phyloP scores from a whole-genome alignment of 1,140 invertebrate genomes.

The Acromyrmex echinatior region DNA sequence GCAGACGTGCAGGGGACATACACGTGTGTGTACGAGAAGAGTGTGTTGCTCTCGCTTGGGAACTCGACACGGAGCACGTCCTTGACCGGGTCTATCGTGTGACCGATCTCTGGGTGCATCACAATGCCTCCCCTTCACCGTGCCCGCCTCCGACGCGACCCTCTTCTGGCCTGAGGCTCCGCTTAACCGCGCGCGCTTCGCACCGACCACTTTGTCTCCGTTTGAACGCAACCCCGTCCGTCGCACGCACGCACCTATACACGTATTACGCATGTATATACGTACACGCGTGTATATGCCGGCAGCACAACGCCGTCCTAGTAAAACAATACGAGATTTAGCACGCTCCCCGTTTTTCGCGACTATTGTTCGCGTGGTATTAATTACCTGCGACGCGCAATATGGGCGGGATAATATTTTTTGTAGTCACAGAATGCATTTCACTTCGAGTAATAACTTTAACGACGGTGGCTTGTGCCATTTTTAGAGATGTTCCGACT shows the following conservation, averaged over 20 bases:
- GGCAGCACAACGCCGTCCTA: background rate
- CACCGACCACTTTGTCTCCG: conserved; percentile 54
- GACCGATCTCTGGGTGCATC: conserved; percentile 84
- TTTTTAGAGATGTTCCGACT: background rate
- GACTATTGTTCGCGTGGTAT: conserved; percentile 46
- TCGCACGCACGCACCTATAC: background rate
- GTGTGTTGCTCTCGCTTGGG: conserved; percentile 81
- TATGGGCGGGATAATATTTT: conserved; percentile 26
- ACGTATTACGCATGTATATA: background rate
- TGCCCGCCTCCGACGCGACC: conserved; percentile 54
- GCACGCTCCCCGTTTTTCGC: conserved; percentile 51
- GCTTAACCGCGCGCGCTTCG: conserved; percentile 52
- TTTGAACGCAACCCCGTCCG: conserved; percentile 66
- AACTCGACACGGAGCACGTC: conserved; percentile 84
- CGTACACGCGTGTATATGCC: no score
- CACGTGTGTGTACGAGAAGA: conserved; percentile 38
- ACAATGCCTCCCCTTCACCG: conserved; percentile 79
- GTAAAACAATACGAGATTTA: conserved; percentile 53
- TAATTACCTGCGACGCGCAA: conserved; percentile 54
- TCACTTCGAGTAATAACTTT: background rate
- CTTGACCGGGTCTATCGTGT: conserved; percentile 86
- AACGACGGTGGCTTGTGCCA: background rate
- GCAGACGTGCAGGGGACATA: background rate
- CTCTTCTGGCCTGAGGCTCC: conserved; percentile 45
- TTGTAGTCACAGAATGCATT: background rate